A percentile compares a stretch with the other conserved stretches of the same genome.
These are phyloP conservation scores for Lycophotia porphyrea DNA, from an alignment of 2,888 invertebrate species.

Conservation along the genomic window DNA sequence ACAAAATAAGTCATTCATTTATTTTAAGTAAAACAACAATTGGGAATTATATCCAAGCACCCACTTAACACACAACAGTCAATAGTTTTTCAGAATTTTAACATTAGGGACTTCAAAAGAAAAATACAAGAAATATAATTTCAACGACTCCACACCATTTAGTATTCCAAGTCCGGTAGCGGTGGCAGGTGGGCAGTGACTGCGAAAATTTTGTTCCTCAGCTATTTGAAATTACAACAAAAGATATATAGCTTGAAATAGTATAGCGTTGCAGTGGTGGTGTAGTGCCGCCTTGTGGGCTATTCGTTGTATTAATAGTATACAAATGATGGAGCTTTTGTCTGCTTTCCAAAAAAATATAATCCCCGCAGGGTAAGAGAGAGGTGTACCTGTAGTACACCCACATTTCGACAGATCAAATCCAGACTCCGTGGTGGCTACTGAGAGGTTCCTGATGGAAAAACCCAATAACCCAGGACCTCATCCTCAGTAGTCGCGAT, in stretches of 20 bases:
- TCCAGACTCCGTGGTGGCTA: too few species aligned
- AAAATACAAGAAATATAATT: not conserved
- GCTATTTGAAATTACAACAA: slow-evolving; percentile 71
- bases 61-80: too few species aligned
- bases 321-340: not conserved
- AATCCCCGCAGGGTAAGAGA: too few species aligned
- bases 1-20: not conserved
- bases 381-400: too few species aligned
- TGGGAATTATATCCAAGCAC: not conserved
- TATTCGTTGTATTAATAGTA: not conserved
- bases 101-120: not conserved
- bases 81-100: not conserved
- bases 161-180: slow-evolving; percentile 50
- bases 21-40: not conserved
- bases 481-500: too few species aligned
- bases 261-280: slow-evolving; percentile 26
- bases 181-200: slow-evolving; percentile 73
- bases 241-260: slow-evolving; percentile 52
- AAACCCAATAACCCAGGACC: too few species aligned
- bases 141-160: slow-evolving; percentile 39
- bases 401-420: too few species aligned
- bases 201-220: slow-evolving; percentile 65
- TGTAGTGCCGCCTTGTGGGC: slow-evolving; percentile 9
- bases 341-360: not conserved
- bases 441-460: too few species aligned